Conservation (phyloP, 2,113 vertebrate species). For the Cromileptes altivelis region DNA sequence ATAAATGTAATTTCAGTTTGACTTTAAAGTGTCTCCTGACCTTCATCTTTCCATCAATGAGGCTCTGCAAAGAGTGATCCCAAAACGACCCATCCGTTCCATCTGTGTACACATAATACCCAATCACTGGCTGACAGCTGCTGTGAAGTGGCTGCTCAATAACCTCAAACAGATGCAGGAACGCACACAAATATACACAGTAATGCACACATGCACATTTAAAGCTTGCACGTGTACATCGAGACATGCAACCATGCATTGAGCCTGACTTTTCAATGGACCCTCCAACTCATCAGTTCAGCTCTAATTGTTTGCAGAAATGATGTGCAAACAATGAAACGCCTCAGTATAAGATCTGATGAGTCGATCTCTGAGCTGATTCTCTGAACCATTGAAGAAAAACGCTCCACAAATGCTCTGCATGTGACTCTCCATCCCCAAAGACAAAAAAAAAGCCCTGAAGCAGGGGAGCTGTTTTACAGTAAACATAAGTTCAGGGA, state of each 20-base stretch:
- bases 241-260: neutral
- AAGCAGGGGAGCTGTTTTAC: conserved; percentile 7
- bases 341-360: conserved; percentile 8
- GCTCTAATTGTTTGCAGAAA: conserved; percentile 55
- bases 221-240: neutral
- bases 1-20: neutral
- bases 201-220: neutral
- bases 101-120: conserved; percentile 26
- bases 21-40: neutral
- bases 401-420: conserved; percentile 27
- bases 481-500: conserved; percentile 3
- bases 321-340: conserved; percentile 54
- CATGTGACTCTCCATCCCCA: conserved; percentile 33
- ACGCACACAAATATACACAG: neutral
- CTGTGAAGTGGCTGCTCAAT: conserved; percentile 32
- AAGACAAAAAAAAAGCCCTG: conserved; percentile 22
- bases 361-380: conserved; percentile 35
- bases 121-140: conserved; percentile 2
- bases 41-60: conserved; percentile 13
- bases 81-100: conserved; percentile 14
- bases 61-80: neutral
- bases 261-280: conserved; percentile 33
- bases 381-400: conserved; percentile 43
- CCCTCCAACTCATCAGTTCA: conserved; percentile 8
- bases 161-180: conserved; percentile 16